Conservation (phyloP, 2,888 invertebrate species). For the Drosophila barbarae region DNA sequence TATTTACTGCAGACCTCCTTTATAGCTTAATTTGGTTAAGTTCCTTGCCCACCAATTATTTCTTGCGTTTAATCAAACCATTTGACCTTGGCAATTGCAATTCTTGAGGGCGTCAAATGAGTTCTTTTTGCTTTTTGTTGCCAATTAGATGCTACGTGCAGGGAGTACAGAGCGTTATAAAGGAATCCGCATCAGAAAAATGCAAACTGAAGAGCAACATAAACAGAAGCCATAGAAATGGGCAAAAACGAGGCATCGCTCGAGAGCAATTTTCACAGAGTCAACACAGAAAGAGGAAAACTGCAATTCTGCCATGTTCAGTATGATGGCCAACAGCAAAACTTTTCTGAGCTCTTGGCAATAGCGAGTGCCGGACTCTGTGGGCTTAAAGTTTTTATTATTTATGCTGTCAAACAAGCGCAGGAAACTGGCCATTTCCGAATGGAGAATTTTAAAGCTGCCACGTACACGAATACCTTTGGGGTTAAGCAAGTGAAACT, state of each 20-base stretch:
- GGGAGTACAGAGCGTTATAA: not conserved
- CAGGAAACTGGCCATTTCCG: not conserved
- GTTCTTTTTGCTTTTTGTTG: not conserved
- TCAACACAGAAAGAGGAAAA: constrained; percentile 14
- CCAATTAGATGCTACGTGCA: constrained; percentile 8
- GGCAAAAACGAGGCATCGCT: not conserved
- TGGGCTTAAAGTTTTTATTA: constrained; percentile 21
- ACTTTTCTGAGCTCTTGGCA: constrained; percentile 1
- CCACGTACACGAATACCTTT: constrained; percentile 11
- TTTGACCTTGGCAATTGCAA: not conserved
- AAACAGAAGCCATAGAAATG: constrained; percentile 6
- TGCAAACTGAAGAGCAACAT: constrained; percentile 10
- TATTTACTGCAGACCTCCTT: too few relatives aligned
- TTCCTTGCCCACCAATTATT: not conserved
- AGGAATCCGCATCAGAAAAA: not conserved
- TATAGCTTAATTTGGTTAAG: not conserved
- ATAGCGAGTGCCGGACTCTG: constrained; percentile 13
- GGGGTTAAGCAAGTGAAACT: not conserved
- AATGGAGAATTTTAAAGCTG: constrained; percentile 1
- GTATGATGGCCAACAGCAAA: constrained; percentile 4
- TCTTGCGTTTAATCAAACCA: not conserved
- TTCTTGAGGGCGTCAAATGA: not conserved
- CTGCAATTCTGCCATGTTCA: constrained; percentile 5
- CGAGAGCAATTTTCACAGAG: constrained; percentile 19
- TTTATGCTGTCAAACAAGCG: constrained; percentile 15